phyloP scores from a whole-genome alignment of 2,888 invertebrate genomes.

The Drosophila demipolita region DNA sequence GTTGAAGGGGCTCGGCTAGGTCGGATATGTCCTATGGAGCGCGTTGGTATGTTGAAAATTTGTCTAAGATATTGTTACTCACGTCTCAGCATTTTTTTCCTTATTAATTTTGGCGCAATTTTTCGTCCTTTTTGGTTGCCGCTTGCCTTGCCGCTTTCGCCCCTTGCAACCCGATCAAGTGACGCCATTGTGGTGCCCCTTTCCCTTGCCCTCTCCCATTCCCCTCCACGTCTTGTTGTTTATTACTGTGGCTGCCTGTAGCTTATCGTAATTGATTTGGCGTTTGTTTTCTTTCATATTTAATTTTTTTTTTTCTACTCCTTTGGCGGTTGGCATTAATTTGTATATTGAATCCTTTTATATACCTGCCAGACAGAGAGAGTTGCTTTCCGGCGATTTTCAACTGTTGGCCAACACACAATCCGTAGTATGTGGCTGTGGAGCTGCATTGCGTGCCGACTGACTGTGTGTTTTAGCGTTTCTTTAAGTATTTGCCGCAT shows the following conservation, averaged over 20 bases:
- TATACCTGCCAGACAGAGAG: conserved; percentile 28
- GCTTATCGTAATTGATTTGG: conserved; percentile 76
- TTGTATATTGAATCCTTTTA: conserved; percentile 74
- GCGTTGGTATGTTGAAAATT: neutral
- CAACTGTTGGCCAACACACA: conserved; percentile 21
- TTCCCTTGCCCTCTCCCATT: neutral
- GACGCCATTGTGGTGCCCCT: conserved; percentile 44
- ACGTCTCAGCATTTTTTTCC: conserved; percentile 45
- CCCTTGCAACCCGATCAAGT: conserved; percentile 17
- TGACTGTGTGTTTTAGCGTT: conserved; percentile 43
- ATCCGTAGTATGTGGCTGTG: too few relatives aligned
- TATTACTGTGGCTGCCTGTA: conserved; percentile 63
- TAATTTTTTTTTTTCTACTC: neutral
- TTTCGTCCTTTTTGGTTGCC: conserved; percentile 66
- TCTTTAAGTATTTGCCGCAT: conserved; percentile 38
- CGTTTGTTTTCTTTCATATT: conserved; percentile 48
- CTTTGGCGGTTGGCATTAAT: conserved; percentile 63
- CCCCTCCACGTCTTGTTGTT: conserved; percentile 32
- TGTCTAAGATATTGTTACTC: conserved; percentile 56
- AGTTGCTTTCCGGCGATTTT: conserved; percentile 10
- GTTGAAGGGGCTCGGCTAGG: neutral
- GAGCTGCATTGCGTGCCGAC: conserved; percentile 57
- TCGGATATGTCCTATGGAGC: neutral
- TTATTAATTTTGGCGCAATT: conserved; percentile 77
- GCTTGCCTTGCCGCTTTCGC: conserved; percentile 19